These are phyloP conservation scores for Columbina picui DNA, from an alignment of 2,113 vertebrate species.

Conservation along the genomic window DNA sequence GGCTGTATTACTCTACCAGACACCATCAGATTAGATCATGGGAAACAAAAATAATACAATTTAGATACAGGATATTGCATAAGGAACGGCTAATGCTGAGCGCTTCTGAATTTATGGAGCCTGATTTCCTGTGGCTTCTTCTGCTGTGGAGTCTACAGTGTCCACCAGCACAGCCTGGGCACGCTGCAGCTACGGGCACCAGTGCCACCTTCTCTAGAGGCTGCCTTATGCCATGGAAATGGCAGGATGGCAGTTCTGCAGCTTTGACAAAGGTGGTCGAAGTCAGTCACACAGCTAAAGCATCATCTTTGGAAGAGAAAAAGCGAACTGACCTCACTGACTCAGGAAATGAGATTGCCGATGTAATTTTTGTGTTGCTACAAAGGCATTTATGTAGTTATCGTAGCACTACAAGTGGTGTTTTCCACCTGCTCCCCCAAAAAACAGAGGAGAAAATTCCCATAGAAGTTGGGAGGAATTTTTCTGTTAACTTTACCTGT, in stretches of 20 bases:
- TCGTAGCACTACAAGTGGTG: not conserved
- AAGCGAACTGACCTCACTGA: not conserved
- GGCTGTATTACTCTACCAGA: not conserved
- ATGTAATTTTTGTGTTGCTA: not conserved
- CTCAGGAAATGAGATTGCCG: not conserved
- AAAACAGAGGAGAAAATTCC: not conserved
- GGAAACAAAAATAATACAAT: slow-evolving; percentile 28
- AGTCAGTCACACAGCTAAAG: not conserved
- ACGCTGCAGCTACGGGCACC: not conserved
- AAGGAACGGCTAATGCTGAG: not conserved
- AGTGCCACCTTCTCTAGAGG: not conserved
- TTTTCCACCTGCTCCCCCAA: not conserved
- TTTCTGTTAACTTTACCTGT: not conserved
- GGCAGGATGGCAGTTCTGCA: not conserved
- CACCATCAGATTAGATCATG: not conserved
- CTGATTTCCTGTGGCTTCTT: slow-evolving; percentile 37
- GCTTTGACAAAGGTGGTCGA: not conserved
- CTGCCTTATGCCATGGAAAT: not conserved
- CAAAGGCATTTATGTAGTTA: not conserved
- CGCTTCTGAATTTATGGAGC: not conserved
- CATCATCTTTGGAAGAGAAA: not conserved
- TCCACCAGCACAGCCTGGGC: not conserved
- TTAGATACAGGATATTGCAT: slow-evolving; percentile 48
- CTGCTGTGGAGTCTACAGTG: not conserved
- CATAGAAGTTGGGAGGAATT: not conserved